Base-by-base conservation (phyloP, 2,888 invertebrate species). In the Stenoptilia bipunctidactyla region DNA sequence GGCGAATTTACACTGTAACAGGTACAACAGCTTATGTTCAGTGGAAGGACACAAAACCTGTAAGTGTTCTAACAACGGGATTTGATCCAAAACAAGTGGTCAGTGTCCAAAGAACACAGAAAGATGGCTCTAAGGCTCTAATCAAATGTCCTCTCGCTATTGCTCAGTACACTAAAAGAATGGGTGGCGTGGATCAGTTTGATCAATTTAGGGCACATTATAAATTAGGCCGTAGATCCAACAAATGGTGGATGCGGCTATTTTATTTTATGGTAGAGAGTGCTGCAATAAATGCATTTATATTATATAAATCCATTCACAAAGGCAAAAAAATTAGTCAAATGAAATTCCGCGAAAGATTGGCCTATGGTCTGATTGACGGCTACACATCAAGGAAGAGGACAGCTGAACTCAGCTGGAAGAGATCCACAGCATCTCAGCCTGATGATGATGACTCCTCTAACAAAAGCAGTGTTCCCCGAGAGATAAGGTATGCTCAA, bases 171-270 rank as follows among this genome's bases (percentile, higher is more conserved):
- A 53, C 52, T 2, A 53, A 55, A 37, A 45, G 53, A 40, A 55
- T 54, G 54, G 54, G 52, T 5, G 51, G 53, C 6, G 50, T 53
- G 10, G 48, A 51, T 44, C 45, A 39, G 34, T 53, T 53, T 33
- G 53, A 53, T 39, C 49, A 49, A 10, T 14, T 47, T n/a, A 50
- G 45, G 37, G 41, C 38, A 14, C 45, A 50, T 13, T 56, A 53
- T 44, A 41, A 50, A 25, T 5, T 25, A 25, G 1, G 51, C 27
- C 37, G 51, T 27, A 50, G 51, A 36, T 52, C 51, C 37, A 49
- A 46, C 38, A 15, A 42, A 9, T 53, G 49, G 48, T 52, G 51
- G 52, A 36, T 47, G 20, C 43, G 51, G 14, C 49, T 55, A 36
- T 53, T 53, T 42, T 50, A 25, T 25, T 50, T 40, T 53, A 52